phyloP scores from a whole-genome alignment of 2,888 invertebrate genomes.

The Cremastinae sp. region DNA sequence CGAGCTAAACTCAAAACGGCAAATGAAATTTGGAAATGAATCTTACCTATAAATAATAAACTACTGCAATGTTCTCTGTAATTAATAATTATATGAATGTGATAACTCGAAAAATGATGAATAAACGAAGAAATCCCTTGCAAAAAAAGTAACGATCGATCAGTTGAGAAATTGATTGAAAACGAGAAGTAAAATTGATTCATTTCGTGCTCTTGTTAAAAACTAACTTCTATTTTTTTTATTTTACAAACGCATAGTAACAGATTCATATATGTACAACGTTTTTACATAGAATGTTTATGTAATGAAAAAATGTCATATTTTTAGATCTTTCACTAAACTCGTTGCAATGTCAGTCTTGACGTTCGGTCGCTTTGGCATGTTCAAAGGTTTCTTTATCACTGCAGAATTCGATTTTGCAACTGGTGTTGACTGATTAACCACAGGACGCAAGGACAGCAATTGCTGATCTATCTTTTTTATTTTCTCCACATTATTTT shows the following conservation, averaged over 20 bases:
- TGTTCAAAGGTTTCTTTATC: not conserved
- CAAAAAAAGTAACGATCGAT: constrained; percentile 13
- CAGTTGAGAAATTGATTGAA: not conserved
- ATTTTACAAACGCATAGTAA: constrained; percentile 12
- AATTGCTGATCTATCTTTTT: constrained; percentile 75
- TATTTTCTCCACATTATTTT: constrained; percentile 72
- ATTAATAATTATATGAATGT: constrained; percentile 49
- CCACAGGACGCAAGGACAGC: constrained; percentile 68
- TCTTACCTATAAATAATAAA: constrained; percentile 36
- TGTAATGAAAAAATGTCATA: constrained; percentile 10
- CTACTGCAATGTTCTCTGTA: constrained; percentile 34
- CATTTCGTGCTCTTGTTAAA: constrained; percentile 17
- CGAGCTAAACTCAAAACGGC: constrained; percentile 62
- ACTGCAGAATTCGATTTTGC: not conserved
- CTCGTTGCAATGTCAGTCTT: constrained; percentile 14
- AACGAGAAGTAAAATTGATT: not conserved
- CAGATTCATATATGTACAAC: constrained; percentile 10
- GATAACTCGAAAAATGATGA: constrained; percentile 51
- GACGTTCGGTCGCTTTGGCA: not conserved
- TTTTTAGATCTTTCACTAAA: constrained; percentile 47
- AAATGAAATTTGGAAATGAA: constrained; percentile 42
- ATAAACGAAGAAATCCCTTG: constrained; percentile 60
- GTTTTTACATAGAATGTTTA: not conserved
- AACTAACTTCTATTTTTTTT: not conserved
- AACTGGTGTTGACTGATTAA: not conserved